Evolutionary conservation across 2,113 vertebrate species (phyloP).

Genomic region (Pionites leucogaster): DNA sequence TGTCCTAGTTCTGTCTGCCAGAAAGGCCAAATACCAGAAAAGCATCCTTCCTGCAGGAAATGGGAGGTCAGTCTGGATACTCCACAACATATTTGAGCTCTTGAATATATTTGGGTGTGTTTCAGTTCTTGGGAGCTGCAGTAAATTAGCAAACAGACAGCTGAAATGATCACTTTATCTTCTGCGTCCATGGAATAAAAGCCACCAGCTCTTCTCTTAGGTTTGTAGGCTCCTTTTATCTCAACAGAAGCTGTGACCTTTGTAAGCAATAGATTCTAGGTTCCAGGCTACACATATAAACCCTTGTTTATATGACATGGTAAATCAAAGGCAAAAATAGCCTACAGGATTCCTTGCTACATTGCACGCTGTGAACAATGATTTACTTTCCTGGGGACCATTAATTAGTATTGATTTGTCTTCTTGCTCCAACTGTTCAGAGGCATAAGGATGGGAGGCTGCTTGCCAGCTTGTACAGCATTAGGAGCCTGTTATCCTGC

Average conservation of each 20-base stretch:
- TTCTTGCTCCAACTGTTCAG: background rate
- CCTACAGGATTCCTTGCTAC: background rate
- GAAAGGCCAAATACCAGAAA: background rate
- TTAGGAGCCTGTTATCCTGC: background rate
- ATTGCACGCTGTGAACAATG: background rate
- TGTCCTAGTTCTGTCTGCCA: background rate
- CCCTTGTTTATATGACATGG: background rate
- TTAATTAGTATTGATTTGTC: constrained; percentile 5
- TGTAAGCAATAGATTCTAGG: background rate
- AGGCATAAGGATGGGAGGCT: background rate
- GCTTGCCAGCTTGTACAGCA: background rate
- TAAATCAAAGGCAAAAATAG: constrained; percentile 22
- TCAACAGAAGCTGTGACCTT: background rate
- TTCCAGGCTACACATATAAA: background rate
- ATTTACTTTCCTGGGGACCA: background rate
- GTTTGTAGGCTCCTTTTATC: background rate
- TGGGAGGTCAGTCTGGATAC: background rate
- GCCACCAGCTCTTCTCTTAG: background rate
- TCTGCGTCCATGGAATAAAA: background rate
- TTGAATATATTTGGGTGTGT: background rate
- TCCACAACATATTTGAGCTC: background rate
- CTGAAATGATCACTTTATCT: background rate
- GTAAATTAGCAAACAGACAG: background rate
- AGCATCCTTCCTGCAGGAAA: background rate
- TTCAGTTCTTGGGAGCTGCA: background rate